Evolutionary conservation across 2,797 vertebrate species (phyloP).

Genomic region (Microctenopoma steveboyesi): DNA sequence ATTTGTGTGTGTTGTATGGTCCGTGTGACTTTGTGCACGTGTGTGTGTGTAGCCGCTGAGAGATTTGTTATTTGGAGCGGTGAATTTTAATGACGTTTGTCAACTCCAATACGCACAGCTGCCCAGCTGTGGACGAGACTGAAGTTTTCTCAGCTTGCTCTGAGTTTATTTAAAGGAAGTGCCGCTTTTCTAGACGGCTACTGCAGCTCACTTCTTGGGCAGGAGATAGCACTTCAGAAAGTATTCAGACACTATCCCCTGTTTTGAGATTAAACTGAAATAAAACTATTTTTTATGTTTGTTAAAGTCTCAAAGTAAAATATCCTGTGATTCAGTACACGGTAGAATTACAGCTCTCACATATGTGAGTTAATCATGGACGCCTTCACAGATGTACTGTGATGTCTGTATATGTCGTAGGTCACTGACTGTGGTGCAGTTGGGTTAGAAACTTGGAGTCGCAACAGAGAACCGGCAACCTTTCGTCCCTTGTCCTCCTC

Average conservation of each 20-base stretch:
- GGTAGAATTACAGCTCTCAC: no score
- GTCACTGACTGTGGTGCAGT: no score
- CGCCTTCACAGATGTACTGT: no score
- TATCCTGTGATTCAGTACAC: no score
- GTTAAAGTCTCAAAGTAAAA: no score
- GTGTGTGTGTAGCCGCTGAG: constrained; percentile 57
- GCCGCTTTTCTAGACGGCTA: constrained; percentile 47
- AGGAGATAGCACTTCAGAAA: constrained; percentile 22
- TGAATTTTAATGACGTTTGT: constrained; percentile 80
- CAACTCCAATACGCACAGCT: constrained; percentile 68
- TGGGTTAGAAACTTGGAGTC: background rate
- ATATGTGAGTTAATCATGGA: no score
- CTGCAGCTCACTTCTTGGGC: constrained; percentile 24
- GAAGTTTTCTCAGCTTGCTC: constrained; percentile 67
- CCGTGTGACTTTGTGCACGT: constrained; percentile 19
- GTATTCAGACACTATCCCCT: background rate
- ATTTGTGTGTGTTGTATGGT: constrained; percentile 16
- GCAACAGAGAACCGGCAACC: background rate
- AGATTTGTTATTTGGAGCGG: constrained; percentile 69
- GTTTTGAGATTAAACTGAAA: no score
- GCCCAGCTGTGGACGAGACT: constrained; percentile 57
- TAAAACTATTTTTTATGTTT: no score
- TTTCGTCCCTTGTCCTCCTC: no score
- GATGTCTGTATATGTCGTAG: no score
- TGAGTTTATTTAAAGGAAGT: constrained; percentile 72